Evolutionary conservation across 2,797 vertebrate species (phyloP).

Genomic region (Neostethus bicornis): DNA sequence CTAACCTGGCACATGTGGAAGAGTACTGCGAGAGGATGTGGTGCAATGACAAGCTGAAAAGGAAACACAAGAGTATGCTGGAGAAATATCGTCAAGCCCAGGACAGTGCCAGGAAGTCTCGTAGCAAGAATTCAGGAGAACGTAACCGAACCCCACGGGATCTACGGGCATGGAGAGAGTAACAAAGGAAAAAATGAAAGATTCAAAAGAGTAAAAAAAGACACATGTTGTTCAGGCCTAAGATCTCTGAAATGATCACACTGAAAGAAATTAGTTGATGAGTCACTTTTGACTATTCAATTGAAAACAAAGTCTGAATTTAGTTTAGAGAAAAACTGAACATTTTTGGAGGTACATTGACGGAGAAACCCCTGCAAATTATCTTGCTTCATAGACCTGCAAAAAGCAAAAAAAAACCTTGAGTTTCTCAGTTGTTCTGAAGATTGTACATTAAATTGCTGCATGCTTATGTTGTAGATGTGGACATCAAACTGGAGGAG

Average conservation of each 20-base stretch:
- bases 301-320: constrained; percentile 17
- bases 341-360: neutral
- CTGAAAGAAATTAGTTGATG: constrained; percentile 11
- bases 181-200: neutral
- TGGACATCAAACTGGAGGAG: constrained; percentile 3
- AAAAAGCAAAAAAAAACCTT: neutral
- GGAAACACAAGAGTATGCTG: constrained; percentile 85
- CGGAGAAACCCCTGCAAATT: neutral
- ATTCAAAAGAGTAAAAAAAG: constrained; percentile 3
- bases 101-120: constrained; percentile 83
- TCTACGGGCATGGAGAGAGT: constrained; percentile 51
- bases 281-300: constrained; percentile 14
- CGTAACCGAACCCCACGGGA: constrained; percentile 88
- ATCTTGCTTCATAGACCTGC: neutral
- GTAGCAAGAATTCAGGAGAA: constrained; percentile 80
- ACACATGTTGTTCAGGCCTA: constrained; percentile 8
- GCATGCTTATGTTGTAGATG: constrained; percentile 1
- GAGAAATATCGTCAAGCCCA: constrained; percentile 86
- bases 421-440: constrained; percentile 4
- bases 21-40: constrained; percentile 93
- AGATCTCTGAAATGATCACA: constrained; percentile 2
- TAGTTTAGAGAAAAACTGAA: neutral
- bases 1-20: constrained; percentile 85
- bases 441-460: constrained; percentile 1
- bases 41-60: constrained; percentile 84